Base-by-base conservation (phyloP, 2,797 vertebrate genomes). In the Fringilla coelebs region DNA sequence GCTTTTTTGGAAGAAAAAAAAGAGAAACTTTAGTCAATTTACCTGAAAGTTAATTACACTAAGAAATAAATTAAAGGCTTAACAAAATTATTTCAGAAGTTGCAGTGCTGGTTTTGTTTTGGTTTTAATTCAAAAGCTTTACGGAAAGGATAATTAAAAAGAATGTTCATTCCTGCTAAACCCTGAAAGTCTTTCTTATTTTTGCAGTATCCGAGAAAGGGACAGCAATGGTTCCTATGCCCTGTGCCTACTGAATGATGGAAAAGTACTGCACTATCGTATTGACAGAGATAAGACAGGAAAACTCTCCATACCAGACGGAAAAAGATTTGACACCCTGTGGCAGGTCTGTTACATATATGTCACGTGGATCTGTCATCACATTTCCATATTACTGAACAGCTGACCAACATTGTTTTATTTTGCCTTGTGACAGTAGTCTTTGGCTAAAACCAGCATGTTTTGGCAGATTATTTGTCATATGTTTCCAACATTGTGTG, bases 321-420 rank as follows among this genome's bases (percentile, higher is more conserved):
- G 99, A 58, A 99, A 99, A 98, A 99, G 98, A 97, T 99, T 99
- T 93, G 99, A 99, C 98, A 99, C 99, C 1, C 98, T 99, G 83
- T 99, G 99, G 99, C 99, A 99, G 99, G 99, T 99, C 90, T 46
- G 45, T 40, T 94, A 52, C 61, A 41, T 88, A 84, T 73, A 11
- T 55, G 19, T 93, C 66, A 62, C 3, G 8, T 58, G 32, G 18
- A 6, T 84, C 51, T 81, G 32, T 92, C 55, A 26, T 80, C n/a
- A 13, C 34, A 8, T 77, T 89, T 79, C 46, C 24, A 4, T 87
- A 3, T 28, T 61, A 52, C 63, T 58, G 24, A 34, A 8, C n/a
- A 52, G 62, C 26, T 60, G 36, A 31, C 49, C 74, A 58, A 28
- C 7, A 21, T 34, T 85, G 28, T 68, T 93, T 80, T 88, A 46